A percentile compares a stretch with the other conserved stretches of the same genome.
phyloP scores from a whole-genome alignment of 2,888 invertebrate species.

The Euplexia lucipara region DNA sequence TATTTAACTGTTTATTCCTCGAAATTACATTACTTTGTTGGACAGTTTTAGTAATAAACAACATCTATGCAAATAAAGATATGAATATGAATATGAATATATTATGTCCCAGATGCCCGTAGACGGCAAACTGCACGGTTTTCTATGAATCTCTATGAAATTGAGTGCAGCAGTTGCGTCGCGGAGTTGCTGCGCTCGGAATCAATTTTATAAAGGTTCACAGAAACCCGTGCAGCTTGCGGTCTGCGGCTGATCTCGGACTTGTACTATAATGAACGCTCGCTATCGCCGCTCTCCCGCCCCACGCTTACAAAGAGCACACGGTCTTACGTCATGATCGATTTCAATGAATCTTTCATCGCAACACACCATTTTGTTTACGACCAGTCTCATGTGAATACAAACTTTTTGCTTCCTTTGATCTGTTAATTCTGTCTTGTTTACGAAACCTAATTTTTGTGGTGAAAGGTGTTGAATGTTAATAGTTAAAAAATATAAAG shows the following conservation, averaged over 20 bases:
- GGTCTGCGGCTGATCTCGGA: neutral
- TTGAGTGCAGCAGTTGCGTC: too few relatives aligned
- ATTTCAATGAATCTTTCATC: conserved; percentile 54
- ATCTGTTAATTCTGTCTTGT: conserved; percentile 42
- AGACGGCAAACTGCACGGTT: too few relatives aligned
- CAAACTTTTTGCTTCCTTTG: conserved; percentile 39
- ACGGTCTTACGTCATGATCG: conserved; percentile 24
- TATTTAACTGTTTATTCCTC: too few relatives aligned
- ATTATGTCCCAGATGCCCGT: too few relatives aligned
- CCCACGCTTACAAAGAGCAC: neutral
- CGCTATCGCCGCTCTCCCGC: neutral
- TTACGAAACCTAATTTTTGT: conserved; percentile 37
- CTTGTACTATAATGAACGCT: neutral
- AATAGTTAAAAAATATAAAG: conserved; percentile 5
- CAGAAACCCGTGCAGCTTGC: too few relatives aligned
- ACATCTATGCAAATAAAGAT: too few relatives aligned
- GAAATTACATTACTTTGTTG: too few relatives aligned
- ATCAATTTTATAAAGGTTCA: too few relatives aligned
- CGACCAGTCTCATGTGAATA: conserved; percentile 30
- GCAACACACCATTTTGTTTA: conserved; percentile 33
- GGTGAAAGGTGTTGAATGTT: conserved; percentile 26
- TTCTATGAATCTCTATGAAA: too few relatives aligned
- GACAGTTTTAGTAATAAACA: too few relatives aligned
- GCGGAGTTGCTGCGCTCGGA: too few relatives aligned
- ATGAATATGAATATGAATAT: too few relatives aligned